Conservation (phyloP, 2,888 invertebrate species). For the Proisotoma minuta region DNA sequence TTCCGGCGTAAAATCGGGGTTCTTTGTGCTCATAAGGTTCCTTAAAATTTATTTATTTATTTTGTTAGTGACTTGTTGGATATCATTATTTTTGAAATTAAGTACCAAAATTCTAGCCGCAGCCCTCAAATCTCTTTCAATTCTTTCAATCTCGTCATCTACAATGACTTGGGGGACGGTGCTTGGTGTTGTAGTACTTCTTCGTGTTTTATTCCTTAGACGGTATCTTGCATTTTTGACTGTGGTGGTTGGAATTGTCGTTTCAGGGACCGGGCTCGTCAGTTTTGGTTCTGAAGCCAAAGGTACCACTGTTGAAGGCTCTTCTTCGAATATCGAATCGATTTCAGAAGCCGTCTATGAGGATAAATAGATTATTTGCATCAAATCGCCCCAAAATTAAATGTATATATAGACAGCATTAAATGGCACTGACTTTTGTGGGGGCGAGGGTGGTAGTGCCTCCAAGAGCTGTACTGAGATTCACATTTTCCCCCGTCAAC, state of each 20-base stretch:
- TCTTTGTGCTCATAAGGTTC: slow-evolving; percentile 35
- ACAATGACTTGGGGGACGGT: neutral
- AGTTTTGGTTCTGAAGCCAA: no score
- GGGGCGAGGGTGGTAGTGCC: neutral
- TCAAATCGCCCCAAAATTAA: no score
- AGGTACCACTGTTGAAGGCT: no score
- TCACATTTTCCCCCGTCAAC: slow-evolving; percentile 31
- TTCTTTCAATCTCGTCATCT: slow-evolving; percentile 38
- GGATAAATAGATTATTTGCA: no score
- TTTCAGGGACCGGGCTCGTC: no score
- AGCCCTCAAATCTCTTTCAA: slow-evolving; percentile 34
- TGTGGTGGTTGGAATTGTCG: no score
- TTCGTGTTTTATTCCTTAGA: slow-evolving; percentile 10
- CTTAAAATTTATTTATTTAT: slow-evolving; percentile 6
- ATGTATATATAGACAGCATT: no score
- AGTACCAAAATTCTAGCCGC: slow-evolving; percentile 24
- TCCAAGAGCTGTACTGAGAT: neutral
- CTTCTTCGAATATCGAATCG: no score
- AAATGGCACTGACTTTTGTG: no score
- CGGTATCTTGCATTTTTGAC: slow-evolving; percentile 16
- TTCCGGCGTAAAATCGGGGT: slow-evolving; percentile 28
- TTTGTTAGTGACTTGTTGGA: neutral
- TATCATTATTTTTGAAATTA: neutral
- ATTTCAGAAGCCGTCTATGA: no score
- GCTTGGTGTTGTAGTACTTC: slow-evolving; percentile 3